Base-by-base conservation (phyloP, 2,113 vertebrate genomes). In the Sapajus apella region DNA sequence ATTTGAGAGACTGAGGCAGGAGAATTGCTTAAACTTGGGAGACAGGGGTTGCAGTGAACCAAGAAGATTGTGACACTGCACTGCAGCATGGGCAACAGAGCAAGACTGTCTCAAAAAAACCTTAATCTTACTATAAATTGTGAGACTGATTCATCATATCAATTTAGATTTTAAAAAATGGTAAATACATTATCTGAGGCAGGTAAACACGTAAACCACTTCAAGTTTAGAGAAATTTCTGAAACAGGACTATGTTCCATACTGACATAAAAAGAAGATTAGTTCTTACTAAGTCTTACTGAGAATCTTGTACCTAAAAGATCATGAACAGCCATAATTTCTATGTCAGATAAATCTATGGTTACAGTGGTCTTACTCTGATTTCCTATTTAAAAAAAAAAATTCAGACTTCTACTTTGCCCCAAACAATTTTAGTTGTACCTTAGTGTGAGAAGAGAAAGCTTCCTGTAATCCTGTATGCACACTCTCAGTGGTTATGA, bases 151-250 rank as follows among this genome's bases (percentile, higher is more conserved):
- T 86, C 90, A 88, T 91, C 35, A 30, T 94, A 77, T 76, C 70
- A 97, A 84, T 87, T 97, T 97, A 77, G 80, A 40, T 40, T 82
- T 87, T 77, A 81, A 76, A 66, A 72, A 43, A 96, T 95, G 56
- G 56, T 40, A 95, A 87, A 93, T 96, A 82, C 37, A 86, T 96
- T 92, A 87, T 61, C 1, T 86, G 35, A 97, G 45, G 79, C 68
- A 96, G 58, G 80, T 96, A 70, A 97, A 91, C 88, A 75, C 25
- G 2, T 45, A 14, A 94, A 9, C 0, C 9, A 50, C 7, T 50
- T 80, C 56, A 80, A 97, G 82, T 96, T 97, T 97, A 91, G 96
- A 96, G 88, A 96, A 95, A 97, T 95, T 88, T 91, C 81, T 91
- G 87, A 0, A 1, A 82, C 73, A 64, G 0, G 11, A 80, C 47